Base-by-base conservation (phyloP, 2,888 invertebrate species). In the Dorcus parallelipipedus region DNA sequence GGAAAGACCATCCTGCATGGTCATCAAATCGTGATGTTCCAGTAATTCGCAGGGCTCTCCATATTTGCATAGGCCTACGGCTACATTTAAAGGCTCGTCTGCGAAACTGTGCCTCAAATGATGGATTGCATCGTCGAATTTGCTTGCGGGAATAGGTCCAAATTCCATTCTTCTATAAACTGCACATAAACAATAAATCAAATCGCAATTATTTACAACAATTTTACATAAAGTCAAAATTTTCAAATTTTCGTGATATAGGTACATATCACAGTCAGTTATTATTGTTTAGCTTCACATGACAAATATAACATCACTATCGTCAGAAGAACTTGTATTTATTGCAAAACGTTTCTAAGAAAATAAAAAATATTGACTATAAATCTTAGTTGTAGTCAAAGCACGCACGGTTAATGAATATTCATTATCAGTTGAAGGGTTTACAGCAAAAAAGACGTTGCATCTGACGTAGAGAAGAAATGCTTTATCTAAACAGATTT, bases 1-100 rank as follows among this genome's bases (percentile, higher is more conserved):
- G 8, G 91, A 91, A 52, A 90, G 79, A 7, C 88, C 86, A 73
- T 91, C 90, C 59, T 84, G 81, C 68, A 93, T 82, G n/a, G 91
- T 91, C 23, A 82, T 80, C 41, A 84, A 74, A 71, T 91, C 89
- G 67, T 91, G 88, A 26, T 84, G 79, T 78, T 93, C 92, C 54
- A 92, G 79, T 33, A 89, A 86, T 0, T 80, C 81, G 69, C 91
- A 90, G 0, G 88, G 84, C 68, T 87, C 83, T 0, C 91, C 91
- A 5, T 84, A 82, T 51, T 83, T 76, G 71, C 91, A 91, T 5
- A 92, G 81, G 9, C 84, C 83, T n/a, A 91, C 88, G 0, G 91
- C 89, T 67, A 85, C 84, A 78, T 93, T 93, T 48, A 93, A 81
- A 0, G 93, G 92, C 74, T 93, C 93, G 72, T 93, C 93, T 0